Base-by-base conservation (phyloP, 2,797 vertebrate genomes). In the Anguilla megastoma region DNA sequence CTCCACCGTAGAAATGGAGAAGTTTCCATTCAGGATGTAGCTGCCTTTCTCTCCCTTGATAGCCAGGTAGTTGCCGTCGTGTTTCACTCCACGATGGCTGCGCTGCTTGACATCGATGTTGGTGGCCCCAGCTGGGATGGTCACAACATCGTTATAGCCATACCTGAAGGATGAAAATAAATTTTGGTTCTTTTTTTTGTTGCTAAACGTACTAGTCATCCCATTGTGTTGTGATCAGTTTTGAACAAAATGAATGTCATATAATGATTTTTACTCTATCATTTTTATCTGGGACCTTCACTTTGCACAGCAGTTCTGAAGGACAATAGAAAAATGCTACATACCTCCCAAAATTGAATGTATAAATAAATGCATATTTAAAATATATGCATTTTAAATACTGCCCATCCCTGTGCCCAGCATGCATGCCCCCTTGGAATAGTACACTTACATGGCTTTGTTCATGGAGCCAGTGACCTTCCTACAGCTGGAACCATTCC, bases 21-120 rank as follows among this genome's bases (percentile, higher is more conserved):
- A 97, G 94, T 99, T 98, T 0, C 98, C 98, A 0, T 99, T 99
- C 84, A 99, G 96, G 90, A 99, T 96, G 94, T 98, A 99, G 52
- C 87, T 93, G 48, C 97, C 97, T 0, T 94, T 95, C 0, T 96
- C 94, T 9, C 95, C 95, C 92, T 96, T 97, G 87, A 99, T 88
- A 0, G 98, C 98, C 93, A 99, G 93, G 93, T 99, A 99, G 90
- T 97, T 98, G 0, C 98, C 97, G 0, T 99, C 98, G 0, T 99
- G 97, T 52, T 96, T 96, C 71, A 98, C 91, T 7, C 98, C 97
- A 0, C 95, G 94, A 92, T 97, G 96, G 92, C 98, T 99, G 86
- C 98, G 97, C 90, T 99, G 98, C 24, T 99, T 99, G 90, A 99
- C 92, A 85, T 99, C 98, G 6, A 99, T 98, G 91, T 99, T 98